A percentile compares a stretch with the other conserved stretches of the same genome.
Evolutionary conservation across 2,888 invertebrate genomes (phyloP).

Genomic region (Notodromas monacha): DNA sequence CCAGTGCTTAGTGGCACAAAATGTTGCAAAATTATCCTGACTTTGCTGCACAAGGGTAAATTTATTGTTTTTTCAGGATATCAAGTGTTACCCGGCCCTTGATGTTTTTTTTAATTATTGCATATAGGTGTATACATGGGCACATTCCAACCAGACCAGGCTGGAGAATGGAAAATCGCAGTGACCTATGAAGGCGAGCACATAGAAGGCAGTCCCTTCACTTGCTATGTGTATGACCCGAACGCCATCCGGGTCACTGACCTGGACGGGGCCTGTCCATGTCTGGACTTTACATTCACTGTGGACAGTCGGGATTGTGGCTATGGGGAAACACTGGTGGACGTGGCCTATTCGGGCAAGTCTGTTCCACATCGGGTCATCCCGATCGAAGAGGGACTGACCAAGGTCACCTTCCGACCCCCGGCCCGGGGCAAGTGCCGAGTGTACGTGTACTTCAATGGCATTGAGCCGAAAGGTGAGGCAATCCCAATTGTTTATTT

Average conservation of each 20-base stretch:
- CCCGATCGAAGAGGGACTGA: slow-evolving; percentile 28
- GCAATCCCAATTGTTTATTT: too few relatives aligned
- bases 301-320: slow-evolving; percentile 39
- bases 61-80: too few relatives aligned
- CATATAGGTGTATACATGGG: slow-evolving; percentile 71
- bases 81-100: too few relatives aligned
- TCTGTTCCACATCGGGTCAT: slow-evolving; percentile 51
- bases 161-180: slow-evolving; percentile 84
- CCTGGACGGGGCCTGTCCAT: slow-evolving; percentile 28
- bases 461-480: slow-evolving; percentile 40
- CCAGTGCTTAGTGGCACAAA: too few relatives aligned
- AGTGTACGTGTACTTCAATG: slow-evolving; percentile 74
- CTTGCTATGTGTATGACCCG: slow-evolving; percentile 78
- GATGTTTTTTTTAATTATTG: too few relatives aligned
- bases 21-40: too few relatives aligned
- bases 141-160: slow-evolving; percentile 84
- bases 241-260: slow-evolving; percentile 35
- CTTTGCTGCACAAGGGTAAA: too few relatives aligned
- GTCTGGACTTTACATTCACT: slow-evolving; percentile 54
- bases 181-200: slow-evolving; percentile 83
- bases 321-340: slow-evolving; percentile 58
- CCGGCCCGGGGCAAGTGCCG: slow-evolving; percentile 26
- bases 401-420: slow-evolving; percentile 22
- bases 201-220: slow-evolving; percentile 81
- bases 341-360: slow-evolving; percentile 58